Conservation (phyloP, 2,113 vertebrate genomes). For the Speoplatyrhinus poulsoni region DNA sequence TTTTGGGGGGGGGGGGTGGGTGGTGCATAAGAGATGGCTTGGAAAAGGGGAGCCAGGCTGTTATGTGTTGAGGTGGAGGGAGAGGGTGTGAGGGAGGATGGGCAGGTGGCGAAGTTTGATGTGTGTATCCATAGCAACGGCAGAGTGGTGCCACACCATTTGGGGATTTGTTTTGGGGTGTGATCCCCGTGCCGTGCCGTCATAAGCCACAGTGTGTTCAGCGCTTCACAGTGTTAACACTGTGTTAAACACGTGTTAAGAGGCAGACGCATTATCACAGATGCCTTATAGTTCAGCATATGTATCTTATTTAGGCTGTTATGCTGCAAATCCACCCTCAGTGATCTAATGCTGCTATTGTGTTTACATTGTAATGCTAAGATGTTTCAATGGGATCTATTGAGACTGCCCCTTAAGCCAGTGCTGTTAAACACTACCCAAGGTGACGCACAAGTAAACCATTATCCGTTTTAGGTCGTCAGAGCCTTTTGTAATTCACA, state of each 20-base stretch:
- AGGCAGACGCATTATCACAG: neutral
- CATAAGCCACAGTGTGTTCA: neutral
- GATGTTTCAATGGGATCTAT: neutral
- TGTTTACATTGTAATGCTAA: conserved; percentile 1
- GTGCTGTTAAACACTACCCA: neutral
- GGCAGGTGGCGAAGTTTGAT: conserved; percentile 75
- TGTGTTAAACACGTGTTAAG: neutral
- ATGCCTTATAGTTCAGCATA: neutral
- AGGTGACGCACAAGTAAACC: neutral
- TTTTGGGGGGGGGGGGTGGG: conserved; percentile 37
- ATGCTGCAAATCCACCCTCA: neutral
- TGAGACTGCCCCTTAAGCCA: neutral
- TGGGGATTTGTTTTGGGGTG: conserved; percentile 63
- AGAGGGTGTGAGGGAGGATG: conserved; percentile 38
- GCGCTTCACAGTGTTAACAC: neutral
- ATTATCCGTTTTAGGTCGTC: conserved; percentile 13
- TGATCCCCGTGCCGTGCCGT: conserved; percentile 32
- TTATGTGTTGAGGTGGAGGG: conserved; percentile 40
- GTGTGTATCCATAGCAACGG: conserved; percentile 68
- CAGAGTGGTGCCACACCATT: conserved; percentile 61
- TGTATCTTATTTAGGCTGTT: neutral
- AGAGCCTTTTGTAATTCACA: conserved; percentile 15
- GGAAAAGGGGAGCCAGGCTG: conserved; percentile 39
- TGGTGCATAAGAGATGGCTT: conserved; percentile 37
- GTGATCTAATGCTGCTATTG: neutral